Evolutionary conservation across 2,113 vertebrate genomes (phyloP), one percentile per base, ranked within the genome.

Genomic region (Vireo altiloquus): DNA sequence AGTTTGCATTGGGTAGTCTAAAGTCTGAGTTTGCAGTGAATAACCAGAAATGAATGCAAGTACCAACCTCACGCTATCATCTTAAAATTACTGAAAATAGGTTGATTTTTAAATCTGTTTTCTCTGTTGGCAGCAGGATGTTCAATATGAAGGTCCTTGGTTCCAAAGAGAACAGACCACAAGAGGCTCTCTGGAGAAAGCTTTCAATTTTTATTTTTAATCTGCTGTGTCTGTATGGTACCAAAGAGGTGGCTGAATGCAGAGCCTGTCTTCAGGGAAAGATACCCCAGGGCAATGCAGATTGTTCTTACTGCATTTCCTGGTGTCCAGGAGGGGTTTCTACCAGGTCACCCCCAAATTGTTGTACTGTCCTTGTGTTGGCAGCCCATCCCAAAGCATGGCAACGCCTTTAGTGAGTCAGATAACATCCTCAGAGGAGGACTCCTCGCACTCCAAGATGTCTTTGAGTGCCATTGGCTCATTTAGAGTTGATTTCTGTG

Each of bases 61-160:
- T 30, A 80, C 25, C 9, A 8, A 6, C n/a, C 3, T 13, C 4
- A 8, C 0, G 8, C 2, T 57, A 17, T 52, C 37, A 53, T 37
- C 23, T 39, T 66, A 59, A 66, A 69, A 47, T 33, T 50, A 27
- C 20, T 37, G 39, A 27, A 80, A 90, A 31, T 7, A 56, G 18
- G 33, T 16, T 52, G 60, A 39, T 23, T 71, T 63, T 77, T 70
- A 56, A 87, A 35, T 13, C 37, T 2, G 4, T 56, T 60, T 80
- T 9, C 33, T 81, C 27, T 57, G 31, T 33, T 60, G 42, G 28
- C 37, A 84, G 5, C 40, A 47, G 40, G 14, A 22, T 47, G 15
- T 79, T 90, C 31, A 49, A 0, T 35, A 4, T 28, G 61, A 56
- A 68, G 20, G 25, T 53, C 31, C 9, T 59, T 30, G 27, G 13